These are phyloP conservation scores for Nomada ruficornis DNA, from an alignment of 2,888 invertebrate genomes.

Conservation along the genomic window DNA sequence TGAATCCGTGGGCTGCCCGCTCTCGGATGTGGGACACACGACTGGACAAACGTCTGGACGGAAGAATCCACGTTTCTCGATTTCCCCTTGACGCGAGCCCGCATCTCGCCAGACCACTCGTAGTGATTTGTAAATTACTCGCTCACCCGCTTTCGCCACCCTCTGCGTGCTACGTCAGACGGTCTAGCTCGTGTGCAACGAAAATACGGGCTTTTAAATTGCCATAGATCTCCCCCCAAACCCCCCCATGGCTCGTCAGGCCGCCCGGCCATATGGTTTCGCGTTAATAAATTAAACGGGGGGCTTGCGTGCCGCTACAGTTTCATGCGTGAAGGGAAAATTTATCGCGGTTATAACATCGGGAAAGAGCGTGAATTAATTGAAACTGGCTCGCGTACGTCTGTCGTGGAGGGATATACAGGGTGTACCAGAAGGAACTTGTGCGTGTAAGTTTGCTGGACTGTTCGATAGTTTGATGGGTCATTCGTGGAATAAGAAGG, in stretches of 20 bases:
- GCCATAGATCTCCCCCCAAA: conserved; percentile 68
- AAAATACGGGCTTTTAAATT: conserved; percentile 78
- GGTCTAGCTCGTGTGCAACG: conserved; percentile 65
- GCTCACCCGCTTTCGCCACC: conserved; percentile 21
- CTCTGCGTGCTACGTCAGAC: conserved; percentile 24
- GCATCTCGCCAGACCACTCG: conserved; percentile 55
- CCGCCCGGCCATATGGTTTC: conserved; percentile 31
- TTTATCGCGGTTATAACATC: not conserved
- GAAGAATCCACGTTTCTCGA: conserved; percentile 37
- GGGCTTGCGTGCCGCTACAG: conserved; percentile 11
- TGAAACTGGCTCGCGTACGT: not conserved
- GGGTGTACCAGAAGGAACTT: no score
- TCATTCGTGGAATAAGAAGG: no score
- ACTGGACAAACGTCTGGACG: conserved; percentile 10
- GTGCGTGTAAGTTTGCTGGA: no score
- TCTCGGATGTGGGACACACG: conserved; percentile 50
- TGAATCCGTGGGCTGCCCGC: conserved; percentile 1
- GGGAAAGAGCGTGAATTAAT: not conserved
- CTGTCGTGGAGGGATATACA: no score
- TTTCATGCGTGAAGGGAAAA: not conserved
- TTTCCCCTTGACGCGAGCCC: conserved; percentile 55
- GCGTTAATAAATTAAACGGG: conserved; percentile 20
- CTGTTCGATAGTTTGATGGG: no score
- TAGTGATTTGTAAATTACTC: conserved; percentile 62
- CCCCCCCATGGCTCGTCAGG: conserved; percentile 2